Base-by-base conservation (phyloP, 2,113 vertebrate species). In the Sylvia atricapilla region DNA sequence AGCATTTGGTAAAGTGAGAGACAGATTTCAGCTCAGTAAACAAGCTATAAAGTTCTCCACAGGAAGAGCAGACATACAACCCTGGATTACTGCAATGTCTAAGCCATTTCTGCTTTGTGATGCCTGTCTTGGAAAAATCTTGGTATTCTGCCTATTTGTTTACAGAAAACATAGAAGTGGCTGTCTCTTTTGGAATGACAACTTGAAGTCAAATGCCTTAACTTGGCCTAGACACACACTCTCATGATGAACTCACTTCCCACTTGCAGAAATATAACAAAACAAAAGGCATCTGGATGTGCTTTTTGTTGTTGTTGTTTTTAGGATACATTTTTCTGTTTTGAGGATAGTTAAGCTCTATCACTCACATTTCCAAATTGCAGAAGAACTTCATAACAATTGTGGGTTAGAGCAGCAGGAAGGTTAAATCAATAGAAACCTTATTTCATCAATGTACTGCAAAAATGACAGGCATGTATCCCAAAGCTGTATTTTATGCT, bases 21-120 rank as follows among this genome's bases (percentile, higher is more conserved):
- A 96, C 92, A 97, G 96, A 94, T 93, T 96, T 96, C 82, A 94
- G 60, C 44, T 25, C 16, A 80, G 88, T 95, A 96, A 97, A 96
- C 90, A 95, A 92, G 93, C 60, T 87, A 72, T 89, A 87, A 94
- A 94, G 76, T 94, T 95, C 95, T 96, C 93, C 83, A 70, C 83
- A 78, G 90, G 92, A 94, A 89, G 83, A 95, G 37, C 73, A 79
- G 70, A 83, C 62, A 87, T 87, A 84, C 25, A 50, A 84, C 52
- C 60, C 62, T 55, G 47, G 75, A 70, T 77, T 84, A 46, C 47
- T 86, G 49, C 49, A 78, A 24, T 49, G 83, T 72, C 86, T 93
- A 56, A 94, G 69, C 41, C 64, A 78, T 80, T 93, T 90, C 52
- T 95, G 64, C 76, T 90, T 95, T 86, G 53, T 84, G 69, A 77